Percentiles rank a stretch among this genome's conserved stretches.
Evolutionary conservation across 2,888 invertebrate genomes (phyloP).

Genomic region (Baronia brevicornis): DNA sequence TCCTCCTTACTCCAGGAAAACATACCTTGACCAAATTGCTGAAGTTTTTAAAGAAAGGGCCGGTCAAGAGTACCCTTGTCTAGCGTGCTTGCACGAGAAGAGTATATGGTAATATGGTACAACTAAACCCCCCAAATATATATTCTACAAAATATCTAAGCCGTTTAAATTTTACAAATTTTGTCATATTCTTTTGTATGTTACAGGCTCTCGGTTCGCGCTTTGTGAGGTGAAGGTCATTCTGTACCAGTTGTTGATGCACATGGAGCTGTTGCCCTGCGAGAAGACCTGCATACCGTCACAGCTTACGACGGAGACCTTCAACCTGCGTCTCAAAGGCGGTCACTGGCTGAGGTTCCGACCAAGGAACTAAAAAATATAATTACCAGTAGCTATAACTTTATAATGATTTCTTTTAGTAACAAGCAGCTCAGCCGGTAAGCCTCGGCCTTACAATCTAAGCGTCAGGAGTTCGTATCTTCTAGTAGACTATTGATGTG

Average conservation of each 20-base stretch:
- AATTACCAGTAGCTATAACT: too few species aligned
- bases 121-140: background rate
- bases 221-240: conserved; percentile 50
- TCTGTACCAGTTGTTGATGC: conserved; percentile 39
- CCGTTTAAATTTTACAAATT: background rate
- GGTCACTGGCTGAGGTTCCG: conserved; percentile 41
- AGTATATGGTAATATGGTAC: background rate
- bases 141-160: too few species aligned
- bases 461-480: too few species aligned
- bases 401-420: too few species aligned
- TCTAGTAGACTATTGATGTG: too few species aligned
- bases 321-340: conserved; percentile 34
- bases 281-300: conserved; percentile 35
- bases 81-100: background rate
- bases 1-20: too few species aligned
- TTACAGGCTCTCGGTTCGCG: conserved; percentile 46
- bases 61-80: too few species aligned
- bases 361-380: conserved; percentile 17
- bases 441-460: too few species aligned
- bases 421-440: too few species aligned
- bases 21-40: too few species aligned
- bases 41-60: too few species aligned
- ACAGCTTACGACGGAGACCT: conserved; percentile 24
- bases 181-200: background rate
- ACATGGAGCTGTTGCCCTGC: conserved; percentile 35